phyloP scores from a whole-genome alignment of 2,113 vertebrate genomes.

The Lagopus muta region DNA sequence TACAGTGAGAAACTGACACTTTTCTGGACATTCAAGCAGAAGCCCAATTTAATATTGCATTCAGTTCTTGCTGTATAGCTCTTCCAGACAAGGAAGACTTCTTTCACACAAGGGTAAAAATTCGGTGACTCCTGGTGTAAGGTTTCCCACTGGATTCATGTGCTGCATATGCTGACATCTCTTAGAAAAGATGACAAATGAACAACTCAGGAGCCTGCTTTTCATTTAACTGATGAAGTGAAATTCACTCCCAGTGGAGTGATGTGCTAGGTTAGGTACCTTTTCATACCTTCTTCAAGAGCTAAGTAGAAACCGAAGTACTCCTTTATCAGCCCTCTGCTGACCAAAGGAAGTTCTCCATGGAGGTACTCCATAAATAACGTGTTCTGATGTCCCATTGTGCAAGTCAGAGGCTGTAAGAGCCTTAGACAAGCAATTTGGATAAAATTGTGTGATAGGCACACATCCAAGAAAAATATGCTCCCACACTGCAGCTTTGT shows the following conservation, averaged over 20 bases:
- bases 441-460: neutral
- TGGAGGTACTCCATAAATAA: neutral
- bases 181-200: neutral
- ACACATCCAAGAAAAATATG: neutral
- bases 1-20: neutral
- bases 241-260: neutral
- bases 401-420: neutral
- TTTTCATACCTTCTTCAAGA: neutral
- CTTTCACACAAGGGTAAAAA: neutral
- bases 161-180: neutral
- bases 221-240: neutral
- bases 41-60: neutral
- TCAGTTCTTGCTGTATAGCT: neutral
- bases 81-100: neutral
- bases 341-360: fast-evolving
- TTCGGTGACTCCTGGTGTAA: neutral
- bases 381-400: neutral
- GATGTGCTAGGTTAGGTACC: neutral
- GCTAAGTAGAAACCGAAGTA: neutral
- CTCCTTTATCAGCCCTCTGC: neutral
- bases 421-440: neutral
- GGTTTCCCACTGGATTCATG: neutral
- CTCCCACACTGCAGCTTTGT: neutral
- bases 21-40: neutral
- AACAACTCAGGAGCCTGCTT: neutral